Evolutionary conservation across 2,797 vertebrate genomes (phyloP).

Genomic region (Chlorospingus flavigularis): DNA sequence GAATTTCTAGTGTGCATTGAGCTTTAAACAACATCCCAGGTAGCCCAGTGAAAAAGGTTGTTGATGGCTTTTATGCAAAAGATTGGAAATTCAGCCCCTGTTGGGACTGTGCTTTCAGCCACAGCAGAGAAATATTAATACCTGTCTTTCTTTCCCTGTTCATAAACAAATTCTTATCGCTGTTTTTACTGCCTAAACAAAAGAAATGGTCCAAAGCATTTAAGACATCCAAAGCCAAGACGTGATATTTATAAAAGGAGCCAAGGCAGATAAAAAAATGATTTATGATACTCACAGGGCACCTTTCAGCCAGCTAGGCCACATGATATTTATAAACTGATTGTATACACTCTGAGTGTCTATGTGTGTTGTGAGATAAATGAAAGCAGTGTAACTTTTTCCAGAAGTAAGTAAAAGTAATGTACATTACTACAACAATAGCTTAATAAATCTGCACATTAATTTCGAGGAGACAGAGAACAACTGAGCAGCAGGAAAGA

Average conservation of each 20-base stretch:
- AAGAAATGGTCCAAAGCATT: slow-evolving; percentile 21
- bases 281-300: slow-evolving; percentile 34
- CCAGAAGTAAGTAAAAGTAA: neutral
- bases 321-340: neutral
- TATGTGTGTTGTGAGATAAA: neutral
- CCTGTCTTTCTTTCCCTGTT: neutral
- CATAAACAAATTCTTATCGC: slow-evolving; percentile 20
- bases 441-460: neutral
- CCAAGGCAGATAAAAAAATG: slow-evolving; percentile 29
- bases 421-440: neutral
- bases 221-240: neutral
- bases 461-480: neutral
- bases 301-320: slow-evolving; percentile 18
- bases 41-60: slow-evolving; percentile 37
- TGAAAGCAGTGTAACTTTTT: neutral
- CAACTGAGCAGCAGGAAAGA: neutral
- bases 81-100: slow-evolving; percentile 36
- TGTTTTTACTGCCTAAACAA: neutral
- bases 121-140: slow-evolving; percentile 20
- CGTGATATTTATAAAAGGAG: slow-evolving; percentile 18
- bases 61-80: slow-evolving; percentile 1
- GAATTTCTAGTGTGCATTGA: slow-evolving; percentile 43
- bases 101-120: slow-evolving; percentile 13
- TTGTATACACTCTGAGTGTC: neutral
- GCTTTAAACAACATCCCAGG: slow-evolving; percentile 53